phyloP scores from a whole-genome alignment of 2,888 invertebrate species.

The Drosophila putrida region DNA sequence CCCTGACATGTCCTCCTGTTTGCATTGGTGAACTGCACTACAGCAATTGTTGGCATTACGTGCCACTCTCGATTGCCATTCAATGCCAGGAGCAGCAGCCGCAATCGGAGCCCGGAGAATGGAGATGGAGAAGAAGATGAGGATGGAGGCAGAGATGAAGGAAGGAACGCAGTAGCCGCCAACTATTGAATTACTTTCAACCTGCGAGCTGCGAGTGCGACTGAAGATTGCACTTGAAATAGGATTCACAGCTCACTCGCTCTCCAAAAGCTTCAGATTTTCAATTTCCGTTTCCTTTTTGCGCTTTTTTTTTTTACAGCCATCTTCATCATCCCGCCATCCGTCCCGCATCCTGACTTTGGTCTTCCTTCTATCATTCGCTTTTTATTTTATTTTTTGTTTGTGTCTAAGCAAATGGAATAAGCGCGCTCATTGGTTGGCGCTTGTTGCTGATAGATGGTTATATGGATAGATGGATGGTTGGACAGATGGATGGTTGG shows the following conservation, averaged over 20 bases:
- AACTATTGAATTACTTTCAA: slow-evolving; percentile 81
- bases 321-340: slow-evolving; percentile 31
- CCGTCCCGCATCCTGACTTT: background rate
- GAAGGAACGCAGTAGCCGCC: slow-evolving; percentile 54
- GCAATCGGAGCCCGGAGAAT: background rate
- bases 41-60: slow-evolving; percentile 83
- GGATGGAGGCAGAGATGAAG: slow-evolving; percentile 14
- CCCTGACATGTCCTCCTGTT: slow-evolving; percentile 47
- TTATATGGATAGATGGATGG: slow-evolving; percentile 41
- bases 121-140: slow-evolving; percentile 12
- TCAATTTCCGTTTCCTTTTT: slow-evolving; percentile 78
- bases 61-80: slow-evolving; percentile 82
- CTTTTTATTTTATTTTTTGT: slow-evolving; percentile 59
- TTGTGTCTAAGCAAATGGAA: slow-evolving; percentile 79
- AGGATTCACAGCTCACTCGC: slow-evolving; percentile 81
- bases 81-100: slow-evolving; percentile 60
- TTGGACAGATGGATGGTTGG: slow-evolving; percentile 4
- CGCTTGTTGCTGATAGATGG: slow-evolving; percentile 66
- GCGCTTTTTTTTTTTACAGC: slow-evolving; percentile 19
- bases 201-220: slow-evolving; percentile 56
- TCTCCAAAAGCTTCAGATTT: slow-evolving; percentile 78
- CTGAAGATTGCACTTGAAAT: slow-evolving; percentile 82
- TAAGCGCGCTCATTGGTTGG: slow-evolving; percentile 76
- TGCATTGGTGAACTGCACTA: slow-evolving; percentile 70
- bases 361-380: slow-evolving; percentile 7